Evolutionary conservation across 2,113 vertebrate species (phyloP).

Genomic region (Euleptes europaea): DNA sequence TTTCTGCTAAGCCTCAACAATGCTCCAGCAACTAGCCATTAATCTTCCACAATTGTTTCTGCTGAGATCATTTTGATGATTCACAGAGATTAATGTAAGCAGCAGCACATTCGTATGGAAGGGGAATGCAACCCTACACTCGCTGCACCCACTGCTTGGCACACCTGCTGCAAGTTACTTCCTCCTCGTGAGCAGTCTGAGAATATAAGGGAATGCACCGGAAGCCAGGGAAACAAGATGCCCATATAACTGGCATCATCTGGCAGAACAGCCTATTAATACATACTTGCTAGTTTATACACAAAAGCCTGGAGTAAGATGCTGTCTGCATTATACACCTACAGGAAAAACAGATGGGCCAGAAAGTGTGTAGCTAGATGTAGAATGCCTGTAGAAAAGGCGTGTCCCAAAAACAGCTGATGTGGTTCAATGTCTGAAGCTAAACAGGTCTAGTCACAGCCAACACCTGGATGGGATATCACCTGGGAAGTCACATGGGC

Average conservation of each 20-base stretch:
- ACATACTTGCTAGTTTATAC: not conserved
- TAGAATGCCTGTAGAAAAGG: not conserved
- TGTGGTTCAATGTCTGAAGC: not conserved
- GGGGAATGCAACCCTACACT: too few species aligned
- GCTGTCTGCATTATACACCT: not conserved
- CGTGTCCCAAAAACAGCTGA: not conserved
- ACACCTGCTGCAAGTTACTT: not conserved
- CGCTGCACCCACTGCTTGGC: not conserved
- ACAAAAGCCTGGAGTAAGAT: not conserved
- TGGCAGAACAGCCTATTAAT: not conserved
- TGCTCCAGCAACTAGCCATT: not conserved
- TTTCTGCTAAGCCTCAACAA: not conserved
- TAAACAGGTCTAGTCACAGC: not conserved
- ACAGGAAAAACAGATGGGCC: not conserved
- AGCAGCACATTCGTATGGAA: not conserved
- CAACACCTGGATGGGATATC: not conserved
- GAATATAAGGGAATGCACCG: not conserved
- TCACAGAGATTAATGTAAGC: not conserved
- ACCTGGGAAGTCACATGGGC: not conserved
- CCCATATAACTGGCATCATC: not conserved
- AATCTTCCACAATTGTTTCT: not conserved
- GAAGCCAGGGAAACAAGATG: not conserved
- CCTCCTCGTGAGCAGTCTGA: not conserved
- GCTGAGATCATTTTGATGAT: not conserved
- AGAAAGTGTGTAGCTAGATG: not conserved